phyloP scores from a whole-genome alignment of 1,140 invertebrate species.

The Phthorimaea operculella region DNA sequence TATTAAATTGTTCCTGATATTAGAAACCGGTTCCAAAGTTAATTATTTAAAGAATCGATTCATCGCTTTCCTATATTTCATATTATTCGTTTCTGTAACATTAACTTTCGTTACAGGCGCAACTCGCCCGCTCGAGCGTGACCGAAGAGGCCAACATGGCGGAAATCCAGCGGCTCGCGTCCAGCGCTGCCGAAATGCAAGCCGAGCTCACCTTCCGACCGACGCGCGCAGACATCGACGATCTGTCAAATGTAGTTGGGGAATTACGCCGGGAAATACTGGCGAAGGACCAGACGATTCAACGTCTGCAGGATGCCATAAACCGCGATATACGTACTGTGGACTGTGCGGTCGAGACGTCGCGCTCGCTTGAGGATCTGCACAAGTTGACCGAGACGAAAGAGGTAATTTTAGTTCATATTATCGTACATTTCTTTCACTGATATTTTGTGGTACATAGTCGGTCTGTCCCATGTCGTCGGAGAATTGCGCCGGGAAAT shows the following conservation, averaged over 20 bases:
- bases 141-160: slow-evolving; percentile 51
- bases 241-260: slow-evolving; percentile 41
- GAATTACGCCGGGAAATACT: slow-evolving; percentile 37
- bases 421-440: too few relatives aligned
- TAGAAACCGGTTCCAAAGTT: too few relatives aligned
- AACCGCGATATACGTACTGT: background rate
- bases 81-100: background rate
- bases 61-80: background rate
- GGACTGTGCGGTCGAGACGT: too few relatives aligned
- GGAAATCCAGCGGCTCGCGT: slow-evolving; percentile 51
- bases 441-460: too few relatives aligned
- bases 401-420: too few relatives aligned
- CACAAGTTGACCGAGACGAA: too few relatives aligned
- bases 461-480: slow-evolving; percentile 43
- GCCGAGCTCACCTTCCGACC: slow-evolving; percentile 56
- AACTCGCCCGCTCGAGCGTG: slow-evolving; percentile 42
- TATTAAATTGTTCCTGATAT: too few relatives aligned
- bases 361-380: too few relatives aligned
- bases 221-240: slow-evolving; percentile 49
- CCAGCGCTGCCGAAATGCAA: slow-evolving; percentile 50
- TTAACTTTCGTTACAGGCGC: slow-evolving; percentile 30
- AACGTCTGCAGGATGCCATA: slow-evolving; percentile 22
- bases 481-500: slow-evolving; percentile 40
- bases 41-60: background rate
- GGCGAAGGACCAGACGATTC: slow-evolving; percentile 29